Evolutionary conservation across 2,113 vertebrate genomes (phyloP).

Genomic region (Prunella fulvescens): DNA sequence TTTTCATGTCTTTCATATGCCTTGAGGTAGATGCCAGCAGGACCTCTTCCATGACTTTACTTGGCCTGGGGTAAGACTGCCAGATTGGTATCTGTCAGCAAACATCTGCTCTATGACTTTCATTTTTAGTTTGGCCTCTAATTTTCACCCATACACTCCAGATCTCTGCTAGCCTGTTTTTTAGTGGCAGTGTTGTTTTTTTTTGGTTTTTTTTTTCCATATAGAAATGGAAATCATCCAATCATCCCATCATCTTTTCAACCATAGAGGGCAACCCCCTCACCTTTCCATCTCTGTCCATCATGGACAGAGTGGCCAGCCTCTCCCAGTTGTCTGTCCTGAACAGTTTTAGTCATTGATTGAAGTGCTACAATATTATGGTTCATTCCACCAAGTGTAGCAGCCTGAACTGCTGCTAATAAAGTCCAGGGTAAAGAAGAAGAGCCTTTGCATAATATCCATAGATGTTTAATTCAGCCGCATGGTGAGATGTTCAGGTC

Average conservation of each 20-base stretch:
- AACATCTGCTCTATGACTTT: neutral
- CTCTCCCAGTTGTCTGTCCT: neutral
- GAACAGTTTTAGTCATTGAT: neutral
- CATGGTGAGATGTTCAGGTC: too few relatives aligned
- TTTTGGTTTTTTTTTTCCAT: neutral
- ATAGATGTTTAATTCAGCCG: too few relatives aligned
- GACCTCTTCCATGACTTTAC: neutral
- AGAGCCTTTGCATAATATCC: too few relatives aligned
- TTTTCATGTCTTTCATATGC: neutral
- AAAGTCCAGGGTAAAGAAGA: too few relatives aligned
- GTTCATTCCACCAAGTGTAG: neutral
- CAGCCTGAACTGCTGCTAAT: too few relatives aligned
- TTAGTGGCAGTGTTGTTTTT: fast-evolving
- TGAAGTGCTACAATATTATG: neutral
- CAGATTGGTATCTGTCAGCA: neutral
- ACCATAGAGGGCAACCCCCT: neutral
- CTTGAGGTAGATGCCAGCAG: neutral
- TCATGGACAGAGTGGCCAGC: neutral
- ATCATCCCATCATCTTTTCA: neutral
- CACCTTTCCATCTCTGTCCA: neutral
- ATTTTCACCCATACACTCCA: neutral
- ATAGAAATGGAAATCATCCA: neutral
- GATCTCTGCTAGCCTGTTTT: neutral
- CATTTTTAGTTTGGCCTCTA: neutral
- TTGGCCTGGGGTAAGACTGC: neutral